phyloP scores from a whole-genome alignment of 2,113 vertebrate genomes.

The Neodon shergylaensis region DNA sequence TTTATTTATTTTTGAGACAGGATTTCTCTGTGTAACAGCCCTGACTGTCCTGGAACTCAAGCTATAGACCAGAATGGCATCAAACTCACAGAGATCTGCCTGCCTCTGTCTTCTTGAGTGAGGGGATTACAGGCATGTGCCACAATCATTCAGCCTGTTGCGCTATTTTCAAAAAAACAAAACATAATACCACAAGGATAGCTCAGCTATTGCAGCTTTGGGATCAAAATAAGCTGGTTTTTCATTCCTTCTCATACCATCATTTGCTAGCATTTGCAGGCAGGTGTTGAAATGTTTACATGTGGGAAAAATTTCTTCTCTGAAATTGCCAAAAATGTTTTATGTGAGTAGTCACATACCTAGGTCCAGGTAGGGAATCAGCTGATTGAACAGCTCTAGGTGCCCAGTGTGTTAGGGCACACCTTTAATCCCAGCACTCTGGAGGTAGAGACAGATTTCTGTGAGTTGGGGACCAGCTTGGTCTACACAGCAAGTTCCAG shows the following conservation, averaged over 20 bases:
- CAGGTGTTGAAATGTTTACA: constrained; percentile 39
- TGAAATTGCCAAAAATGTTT: constrained; percentile 50
- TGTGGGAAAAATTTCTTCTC: constrained; percentile 25
- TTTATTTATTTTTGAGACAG: too few species aligned
- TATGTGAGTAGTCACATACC: not conserved
- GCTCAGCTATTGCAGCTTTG: not conserved
- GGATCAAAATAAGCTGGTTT: not conserved
- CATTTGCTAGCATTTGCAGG: constrained; percentile 44
- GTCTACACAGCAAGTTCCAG: not conserved
- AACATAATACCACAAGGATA: not conserved
- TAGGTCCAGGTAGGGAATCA: not conserved
- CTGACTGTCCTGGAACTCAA: not conserved
- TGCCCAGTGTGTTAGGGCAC: not conserved
- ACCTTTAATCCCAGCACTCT: not conserved
- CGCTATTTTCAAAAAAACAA: not conserved
- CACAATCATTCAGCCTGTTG: not conserved
- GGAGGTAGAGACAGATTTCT: not conserved
- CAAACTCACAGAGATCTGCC: not conserved
- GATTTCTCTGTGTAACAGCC: not conserved
- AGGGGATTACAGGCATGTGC: not conserved
- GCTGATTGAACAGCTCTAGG: not conserved
- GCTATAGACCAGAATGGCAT: not conserved
- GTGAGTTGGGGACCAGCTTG: not conserved
- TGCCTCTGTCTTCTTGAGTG: not conserved
- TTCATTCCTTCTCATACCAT: not conserved